Evolutionary conservation across 2,888 invertebrate genomes (phyloP), one percentile per base, ranked within the genome.

Genomic region (Tenthredo mesomela): DNA sequence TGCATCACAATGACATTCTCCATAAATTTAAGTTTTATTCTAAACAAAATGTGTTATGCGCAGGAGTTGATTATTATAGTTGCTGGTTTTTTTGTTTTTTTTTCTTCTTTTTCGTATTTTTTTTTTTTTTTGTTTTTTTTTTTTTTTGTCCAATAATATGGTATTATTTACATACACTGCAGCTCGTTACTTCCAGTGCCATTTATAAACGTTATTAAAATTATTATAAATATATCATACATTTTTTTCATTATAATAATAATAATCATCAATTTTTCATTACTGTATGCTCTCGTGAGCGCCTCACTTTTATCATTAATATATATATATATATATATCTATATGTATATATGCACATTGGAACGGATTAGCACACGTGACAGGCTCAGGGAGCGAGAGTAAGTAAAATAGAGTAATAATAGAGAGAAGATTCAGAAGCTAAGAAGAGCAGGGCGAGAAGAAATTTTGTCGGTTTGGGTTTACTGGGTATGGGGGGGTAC

Each of bases 121-220:
- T 78, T 84, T 84, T 82, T 85, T 86, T 58, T 86, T 82, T 88
- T 87, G 88, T 87, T n/a, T 86, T 67, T 78, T 84, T 84, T 82
- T 85, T 86, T 58, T 86, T 82, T 88, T 87, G 88, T 87, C 87
- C 87, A 90, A 87, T 90, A 91, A 90, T 90, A 89, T 89, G 89
- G 70, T 90, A 91, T 88, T 92, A 92, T 92, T 88, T 92, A 92
- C 92, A 92, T 90, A 89, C 90, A 91, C 90, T 86, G 88, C 86
- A 85, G 87, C 86, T 78, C 88, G 89, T 87, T 87, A 86, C 87
- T 86, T 85, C 47, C 88, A 87, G 88, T 89, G 88, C 89, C 89
- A 89, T 89, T 93, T 93, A 92, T 92, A 93, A 92, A 93, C 91
- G 91, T 92, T 93, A 92, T 92, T 93, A 92, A 93, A 93, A 92